Percentiles rank a stretch among this genome's conserved stretches.
Evolutionary conservation across 2,888 invertebrate genomes (phyloP).

Genomic region (Drosophila cracens): DNA sequence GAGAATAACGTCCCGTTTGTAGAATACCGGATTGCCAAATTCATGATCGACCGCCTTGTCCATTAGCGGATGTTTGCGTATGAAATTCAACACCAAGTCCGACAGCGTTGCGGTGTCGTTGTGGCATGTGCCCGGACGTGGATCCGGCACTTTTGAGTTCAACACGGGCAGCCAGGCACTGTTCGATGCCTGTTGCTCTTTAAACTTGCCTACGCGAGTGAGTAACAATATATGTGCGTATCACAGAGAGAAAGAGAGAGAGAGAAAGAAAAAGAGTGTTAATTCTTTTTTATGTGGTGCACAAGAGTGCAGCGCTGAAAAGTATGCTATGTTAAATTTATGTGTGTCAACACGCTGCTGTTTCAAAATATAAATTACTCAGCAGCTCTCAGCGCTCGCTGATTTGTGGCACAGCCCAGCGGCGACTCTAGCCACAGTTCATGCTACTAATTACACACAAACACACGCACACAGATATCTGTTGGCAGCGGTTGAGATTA

Average conservation of each 20-base stretch:
- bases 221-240: background rate
- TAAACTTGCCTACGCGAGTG: slow-evolving; percentile 87
- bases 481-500: slow-evolving; percentile 5
- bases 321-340: slow-evolving; percentile 74
- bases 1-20: slow-evolving; percentile 95
- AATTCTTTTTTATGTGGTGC: slow-evolving; percentile 36
- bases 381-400: slow-evolving; percentile 42
- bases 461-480: slow-evolving; percentile 3
- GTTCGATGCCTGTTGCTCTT: slow-evolving; percentile 96
- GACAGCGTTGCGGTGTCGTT: slow-evolving; percentile 96
- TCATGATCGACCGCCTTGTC: slow-evolving; percentile 97
- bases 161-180: slow-evolving; percentile 98
- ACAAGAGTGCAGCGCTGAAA: slow-evolving; percentile 52
- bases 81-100: slow-evolving; percentile 97
- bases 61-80: slow-evolving; percentile 98
- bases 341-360: slow-evolving; percentile 65
- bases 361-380: slow-evolving; percentile 58
- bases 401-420: slow-evolving; percentile 65
- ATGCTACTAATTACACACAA: slow-evolving; percentile 58
- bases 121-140: slow-evolving; percentile 96
- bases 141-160: slow-evolving; percentile 95
- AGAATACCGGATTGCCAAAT: slow-evolving; percentile 96
- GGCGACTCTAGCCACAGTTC: slow-evolving; percentile 23
- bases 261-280: background rate
- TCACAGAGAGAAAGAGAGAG: background rate